Conservation (phyloP, 1,140 invertebrate genomes). For the Spodoptera frugiperda region DNA sequence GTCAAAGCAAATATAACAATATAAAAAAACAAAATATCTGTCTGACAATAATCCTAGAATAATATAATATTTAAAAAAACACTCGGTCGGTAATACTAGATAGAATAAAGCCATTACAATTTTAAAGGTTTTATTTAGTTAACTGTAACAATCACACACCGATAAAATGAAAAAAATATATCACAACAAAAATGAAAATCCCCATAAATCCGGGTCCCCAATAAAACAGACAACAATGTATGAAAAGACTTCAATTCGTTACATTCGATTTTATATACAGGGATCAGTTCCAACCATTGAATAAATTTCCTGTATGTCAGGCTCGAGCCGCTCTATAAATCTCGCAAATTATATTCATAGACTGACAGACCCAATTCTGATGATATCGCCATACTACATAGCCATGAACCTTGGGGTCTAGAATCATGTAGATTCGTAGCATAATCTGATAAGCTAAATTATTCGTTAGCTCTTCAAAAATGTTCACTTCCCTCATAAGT, state of each 20-base stretch:
- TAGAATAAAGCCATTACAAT: too few relatives aligned
- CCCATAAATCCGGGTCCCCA: slow-evolving; percentile 28
- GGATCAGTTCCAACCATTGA: slow-evolving; percentile 40
- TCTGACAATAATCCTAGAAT: too few relatives aligned
- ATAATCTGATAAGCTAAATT: slow-evolving; percentile 32
- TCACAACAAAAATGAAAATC: slow-evolving; percentile 13
- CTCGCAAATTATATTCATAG: slow-evolving; percentile 44
- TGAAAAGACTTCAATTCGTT: slow-evolving; percentile 43
- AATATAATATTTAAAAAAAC: too few relatives aligned
- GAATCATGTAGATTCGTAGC: slow-evolving; percentile 7
- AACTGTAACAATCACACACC: too few relatives aligned
- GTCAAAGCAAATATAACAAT: too few relatives aligned
- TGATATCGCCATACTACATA: slow-evolving; percentile 3
- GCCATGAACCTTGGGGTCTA: slow-evolving; percentile 21
- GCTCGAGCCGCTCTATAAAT: slow-evolving; percentile 18
- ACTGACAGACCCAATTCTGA: slow-evolving; percentile 28
- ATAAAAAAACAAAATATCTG: too few relatives aligned
- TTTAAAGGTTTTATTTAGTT: too few relatives aligned
- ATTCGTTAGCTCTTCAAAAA: slow-evolving; percentile 17
- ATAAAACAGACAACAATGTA: slow-evolving; percentile 43
- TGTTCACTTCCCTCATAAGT: slow-evolving; percentile 10
- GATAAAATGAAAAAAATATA: neutral
- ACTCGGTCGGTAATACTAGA: too few relatives aligned
- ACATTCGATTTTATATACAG: slow-evolving; percentile 41
- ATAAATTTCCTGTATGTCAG: slow-evolving; percentile 44